A percentile compares a stretch with the other conserved stretches of the same genome.
Evolutionary conservation across 2,113 vertebrate species (phyloP).

Genomic region (Salvelinus fontinalis): DNA sequence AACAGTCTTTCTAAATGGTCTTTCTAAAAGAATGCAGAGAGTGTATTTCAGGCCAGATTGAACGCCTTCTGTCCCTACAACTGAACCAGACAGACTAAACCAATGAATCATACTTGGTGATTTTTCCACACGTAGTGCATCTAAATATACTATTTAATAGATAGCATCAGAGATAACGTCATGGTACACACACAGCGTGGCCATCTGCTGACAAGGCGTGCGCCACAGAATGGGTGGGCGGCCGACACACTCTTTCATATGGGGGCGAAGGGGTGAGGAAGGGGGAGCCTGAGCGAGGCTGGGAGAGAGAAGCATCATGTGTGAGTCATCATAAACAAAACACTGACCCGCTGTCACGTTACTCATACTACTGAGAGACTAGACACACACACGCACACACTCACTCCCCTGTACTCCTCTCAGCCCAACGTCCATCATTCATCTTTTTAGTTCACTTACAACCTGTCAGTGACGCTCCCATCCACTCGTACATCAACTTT

Average conservation of each 20-base stretch:
- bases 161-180: neutral
- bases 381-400: slow-evolving; percentile 1
- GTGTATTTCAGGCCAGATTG: neutral
- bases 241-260: neutral
- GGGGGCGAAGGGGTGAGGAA: neutral
- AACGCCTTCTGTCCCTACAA: neutral
- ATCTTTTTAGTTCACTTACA: slow-evolving; percentile 34
- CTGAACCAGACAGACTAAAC: neutral
- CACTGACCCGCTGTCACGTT: neutral
- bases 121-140: neutral
- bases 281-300: neutral
- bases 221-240: neutral
- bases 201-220: slow-evolving; percentile 3
- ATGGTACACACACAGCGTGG: neutral
- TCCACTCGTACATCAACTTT: slow-evolving; percentile 50
- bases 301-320: neutral
- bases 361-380: neutral
- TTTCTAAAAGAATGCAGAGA: neutral
- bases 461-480: slow-evolving; percentile 49
- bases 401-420: neutral
- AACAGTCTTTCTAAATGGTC: neutral
- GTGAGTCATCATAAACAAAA: slow-evolving; percentile 1
- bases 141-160: neutral
- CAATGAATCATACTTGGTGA: too few species aligned
- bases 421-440: slow-evolving; percentile 43